Evolutionary conservation across 2,113 vertebrate genomes (phyloP), one percentile per base, ranked within the genome.

Genomic region (Acrocephalus arundinaceus): DNA sequence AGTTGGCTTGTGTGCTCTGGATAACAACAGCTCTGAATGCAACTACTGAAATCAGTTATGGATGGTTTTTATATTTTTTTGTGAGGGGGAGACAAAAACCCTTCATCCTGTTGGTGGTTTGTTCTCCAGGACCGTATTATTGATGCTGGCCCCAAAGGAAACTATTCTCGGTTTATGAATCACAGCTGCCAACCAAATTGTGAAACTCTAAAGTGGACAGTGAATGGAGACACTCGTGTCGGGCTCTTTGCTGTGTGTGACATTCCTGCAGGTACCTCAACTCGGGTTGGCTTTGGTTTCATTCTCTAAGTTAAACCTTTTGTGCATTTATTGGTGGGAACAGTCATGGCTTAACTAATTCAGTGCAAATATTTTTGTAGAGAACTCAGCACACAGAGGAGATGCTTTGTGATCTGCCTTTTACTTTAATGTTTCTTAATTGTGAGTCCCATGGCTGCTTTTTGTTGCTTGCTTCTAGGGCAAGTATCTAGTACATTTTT

Each of bases 101-200:
- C 48, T 72, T 89, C 21, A 77, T 62, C 62, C 52, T 81, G 6
- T 84, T 35, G 28, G 35, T 70, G 48, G 11, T 81, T 67, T 88
- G 8, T 54, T 86, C 90, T 78, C 16, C 91, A 99, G 99, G 99
- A 99, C 94, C 99, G 99, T 4, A 99, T 99, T 77, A 99, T 99
- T 11, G 99, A 99, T 13, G 99, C 99, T 4, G 99, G 99, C 14
- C 99, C 99, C 43, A 99, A 99, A 97, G 99, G 99, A 41, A 99
- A 99, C 98, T 99, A 99, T 80, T 99, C 99, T 8, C 98, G 99
- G 65, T 99, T 99, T 94, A 99, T 99, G 99, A 99, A 99, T 93
- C 99, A 99, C 98, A 99, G 99, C 98, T 99, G 99, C 93, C 99
- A 99, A 96, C 99, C 99, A 94, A 99, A 99, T 97, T 99, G 99